Conservation (phyloP, 23 tunicate species). For the Corella eumyota region DNA sequence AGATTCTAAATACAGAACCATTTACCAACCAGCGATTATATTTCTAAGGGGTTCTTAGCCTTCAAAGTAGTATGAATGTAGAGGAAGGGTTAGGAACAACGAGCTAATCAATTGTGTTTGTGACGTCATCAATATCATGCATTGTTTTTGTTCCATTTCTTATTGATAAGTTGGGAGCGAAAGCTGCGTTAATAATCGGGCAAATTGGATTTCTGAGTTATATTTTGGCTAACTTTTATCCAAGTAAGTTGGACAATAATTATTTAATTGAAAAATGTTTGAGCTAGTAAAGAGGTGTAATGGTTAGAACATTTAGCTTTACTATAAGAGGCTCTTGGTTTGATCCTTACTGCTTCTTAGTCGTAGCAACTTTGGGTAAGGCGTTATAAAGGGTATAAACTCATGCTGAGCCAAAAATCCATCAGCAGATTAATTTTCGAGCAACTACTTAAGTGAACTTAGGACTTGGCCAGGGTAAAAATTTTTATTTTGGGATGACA, state of each 20-base stretch:
- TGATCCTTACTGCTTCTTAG: too few species aligned
- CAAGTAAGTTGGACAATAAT: constrained; percentile 15
- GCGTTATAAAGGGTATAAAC: too few species aligned
- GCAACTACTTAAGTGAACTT: too few species aligned
- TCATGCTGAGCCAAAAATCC: too few species aligned
- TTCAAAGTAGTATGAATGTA: constrained; percentile 53
- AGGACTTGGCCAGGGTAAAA: too few species aligned
- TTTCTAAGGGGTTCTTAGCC: constrained; percentile 19
- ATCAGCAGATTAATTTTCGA: too few species aligned
- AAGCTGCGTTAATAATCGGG: constrained; percentile 31
- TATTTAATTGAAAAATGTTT: background rate
- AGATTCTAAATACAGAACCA: too few species aligned
- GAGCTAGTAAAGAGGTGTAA: too few species aligned
- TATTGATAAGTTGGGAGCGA: constrained; percentile 35
- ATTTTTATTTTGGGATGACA: too few species aligned
- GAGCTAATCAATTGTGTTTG: constrained; percentile 16
- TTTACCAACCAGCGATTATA: background rate
- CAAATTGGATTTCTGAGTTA: constrained; percentile 32
- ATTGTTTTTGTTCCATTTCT: constrained; percentile 20
- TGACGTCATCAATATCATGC: constrained; percentile 20
- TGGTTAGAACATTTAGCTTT: too few species aligned
- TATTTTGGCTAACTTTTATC: constrained; percentile 42
- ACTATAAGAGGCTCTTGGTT: too few species aligned
- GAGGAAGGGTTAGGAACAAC: constrained; percentile 49
- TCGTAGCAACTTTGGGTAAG: too few species aligned